phyloP scores from a whole-genome alignment of 2,113 vertebrate species.

The Globicephala melas region DNA sequence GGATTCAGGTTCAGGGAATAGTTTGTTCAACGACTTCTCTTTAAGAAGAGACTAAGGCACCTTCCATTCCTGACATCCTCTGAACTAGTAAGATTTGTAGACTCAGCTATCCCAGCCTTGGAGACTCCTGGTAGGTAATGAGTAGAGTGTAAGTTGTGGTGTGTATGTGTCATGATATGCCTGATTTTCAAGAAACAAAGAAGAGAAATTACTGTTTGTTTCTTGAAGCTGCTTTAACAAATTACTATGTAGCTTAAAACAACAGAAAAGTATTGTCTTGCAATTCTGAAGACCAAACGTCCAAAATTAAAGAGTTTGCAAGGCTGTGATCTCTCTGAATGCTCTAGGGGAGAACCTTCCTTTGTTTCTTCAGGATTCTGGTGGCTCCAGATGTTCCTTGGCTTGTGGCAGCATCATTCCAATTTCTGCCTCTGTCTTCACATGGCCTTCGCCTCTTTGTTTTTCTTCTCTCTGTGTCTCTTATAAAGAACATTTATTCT shows the following conservation, averaged over 20 bases:
- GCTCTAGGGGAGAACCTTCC: not conserved
- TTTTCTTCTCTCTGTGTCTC: not conserved
- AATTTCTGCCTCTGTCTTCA: not conserved
- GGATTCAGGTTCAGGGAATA: not conserved
- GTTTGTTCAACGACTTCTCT: not conserved
- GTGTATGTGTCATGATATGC: accelerated
- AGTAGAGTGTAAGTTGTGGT: not conserved
- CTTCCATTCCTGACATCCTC: not conserved
- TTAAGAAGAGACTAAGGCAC: not conserved
- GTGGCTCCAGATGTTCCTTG: not conserved
- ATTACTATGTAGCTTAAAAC: not conserved
- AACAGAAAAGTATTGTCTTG: not conserved
- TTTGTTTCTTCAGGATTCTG: not conserved
- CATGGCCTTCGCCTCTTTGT: not conserved
- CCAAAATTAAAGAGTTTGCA: not conserved
- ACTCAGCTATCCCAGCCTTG: not conserved
- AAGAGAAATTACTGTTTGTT: not conserved
- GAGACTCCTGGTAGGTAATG: not conserved
- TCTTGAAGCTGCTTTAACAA: not conserved
- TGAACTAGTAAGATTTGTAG: not conserved
- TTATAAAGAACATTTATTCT: not conserved
- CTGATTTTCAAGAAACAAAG: not conserved
- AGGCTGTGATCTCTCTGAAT: not conserved
- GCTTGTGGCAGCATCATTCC: not conserved
- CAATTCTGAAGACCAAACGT: not conserved